Conservation (phyloP, 1,140 invertebrate genomes). For the Planococcus citri region DNA sequence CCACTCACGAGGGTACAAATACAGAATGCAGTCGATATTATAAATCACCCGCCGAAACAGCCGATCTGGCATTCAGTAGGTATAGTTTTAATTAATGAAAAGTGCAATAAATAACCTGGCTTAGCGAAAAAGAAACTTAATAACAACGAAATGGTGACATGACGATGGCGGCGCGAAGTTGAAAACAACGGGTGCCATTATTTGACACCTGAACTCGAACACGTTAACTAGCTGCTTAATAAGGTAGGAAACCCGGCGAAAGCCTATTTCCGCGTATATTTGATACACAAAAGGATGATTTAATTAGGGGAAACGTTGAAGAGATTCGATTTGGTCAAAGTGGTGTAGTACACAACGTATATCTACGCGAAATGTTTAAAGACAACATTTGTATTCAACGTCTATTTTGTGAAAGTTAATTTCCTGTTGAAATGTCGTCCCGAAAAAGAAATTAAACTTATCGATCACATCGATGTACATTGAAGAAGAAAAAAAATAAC, state of each 20-base stretch:
- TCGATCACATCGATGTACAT: neutral
- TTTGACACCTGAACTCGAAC: neutral
- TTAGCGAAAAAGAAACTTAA: neutral
- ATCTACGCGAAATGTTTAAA: neutral
- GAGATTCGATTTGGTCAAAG: neutral
- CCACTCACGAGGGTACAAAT: no score
- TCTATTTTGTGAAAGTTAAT: neutral
- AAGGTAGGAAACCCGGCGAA: no score
- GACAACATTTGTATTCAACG: neutral
- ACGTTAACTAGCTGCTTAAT: no score
- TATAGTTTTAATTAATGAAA: neutral
- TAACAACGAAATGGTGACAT: no score
- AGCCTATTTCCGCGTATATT: neutral
- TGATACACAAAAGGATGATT: neutral
- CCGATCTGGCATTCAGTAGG: neutral
- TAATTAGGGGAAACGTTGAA: neutral
- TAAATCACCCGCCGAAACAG: neutral
- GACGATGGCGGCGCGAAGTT: neutral
- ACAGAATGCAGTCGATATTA: neutral
- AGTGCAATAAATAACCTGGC: neutral
- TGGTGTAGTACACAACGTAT: neutral
- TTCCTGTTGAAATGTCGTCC: neutral
- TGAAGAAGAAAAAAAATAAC: neutral
- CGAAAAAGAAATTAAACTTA: neutral
- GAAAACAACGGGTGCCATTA: neutral